A percentile compares a stretch with the other conserved stretches of the same genome.
Evolutionary conservation across 2,888 invertebrate species (phyloP).

Genomic region (Lochmaea capreae): DNA sequence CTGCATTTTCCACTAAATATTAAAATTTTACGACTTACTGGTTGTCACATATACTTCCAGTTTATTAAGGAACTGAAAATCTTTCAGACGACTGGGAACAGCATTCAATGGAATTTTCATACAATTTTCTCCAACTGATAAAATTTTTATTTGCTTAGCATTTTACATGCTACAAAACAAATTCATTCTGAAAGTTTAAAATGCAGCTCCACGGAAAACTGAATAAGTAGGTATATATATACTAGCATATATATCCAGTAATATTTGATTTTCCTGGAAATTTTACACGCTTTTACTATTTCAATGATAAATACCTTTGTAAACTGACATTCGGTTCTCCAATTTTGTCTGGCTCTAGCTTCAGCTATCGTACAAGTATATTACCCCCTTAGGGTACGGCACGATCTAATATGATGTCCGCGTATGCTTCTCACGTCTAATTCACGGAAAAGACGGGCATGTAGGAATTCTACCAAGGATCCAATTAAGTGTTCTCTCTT

Average conservation of each 20-base stretch:
- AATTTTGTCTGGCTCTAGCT: conserved; percentile 14
- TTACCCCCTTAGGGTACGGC: conserved; percentile 25
- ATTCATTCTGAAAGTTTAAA: background rate
- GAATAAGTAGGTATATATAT: background rate
- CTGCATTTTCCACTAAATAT: background rate
- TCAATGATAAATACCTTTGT: conserved; percentile 7
- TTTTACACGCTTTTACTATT: background rate
- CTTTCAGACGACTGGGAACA: background rate
- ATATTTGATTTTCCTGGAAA: too few relatives aligned
- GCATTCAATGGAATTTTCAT: background rate
- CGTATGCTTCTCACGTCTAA: conserved; percentile 14
- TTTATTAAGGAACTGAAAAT: background rate
- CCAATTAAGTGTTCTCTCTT: conserved; percentile 22
- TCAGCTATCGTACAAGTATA: conserved; percentile 16
- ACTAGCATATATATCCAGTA: too few relatives aligned
- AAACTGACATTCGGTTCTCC: conserved; percentile 22
- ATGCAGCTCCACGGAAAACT: background rate
- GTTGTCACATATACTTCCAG: background rate
- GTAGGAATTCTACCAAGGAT: conserved; percentile 21
- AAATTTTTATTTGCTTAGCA: background rate
- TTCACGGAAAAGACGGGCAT: background rate
- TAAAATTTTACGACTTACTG: background rate
- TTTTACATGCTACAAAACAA: background rate
- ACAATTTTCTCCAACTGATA: background rate
- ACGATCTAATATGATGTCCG: conserved; percentile 25